These are phyloP conservation scores for Tenthredo amoena DNA, from an alignment of 2,888 invertebrate species.

Conservation along the genomic window DNA sequence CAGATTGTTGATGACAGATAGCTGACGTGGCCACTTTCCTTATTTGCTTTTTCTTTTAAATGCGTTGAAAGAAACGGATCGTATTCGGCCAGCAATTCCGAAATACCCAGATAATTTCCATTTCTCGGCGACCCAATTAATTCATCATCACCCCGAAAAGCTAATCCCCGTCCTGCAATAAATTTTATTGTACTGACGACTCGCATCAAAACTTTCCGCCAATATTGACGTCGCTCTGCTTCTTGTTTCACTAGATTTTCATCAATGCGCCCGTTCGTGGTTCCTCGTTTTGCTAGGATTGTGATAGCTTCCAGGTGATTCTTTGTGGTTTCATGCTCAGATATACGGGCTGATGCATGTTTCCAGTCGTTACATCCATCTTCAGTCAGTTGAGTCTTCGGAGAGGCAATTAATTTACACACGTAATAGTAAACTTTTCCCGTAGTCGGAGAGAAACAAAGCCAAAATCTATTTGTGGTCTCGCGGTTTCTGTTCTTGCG, in stretches of 20 bases:
- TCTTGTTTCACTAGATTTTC: conserved; percentile 29
- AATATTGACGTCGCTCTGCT: conserved; percentile 55
- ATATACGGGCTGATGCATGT: conserved; percentile 56
- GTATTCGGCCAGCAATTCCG: conserved; percentile 61
- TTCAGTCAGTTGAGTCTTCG: conserved; percentile 54
- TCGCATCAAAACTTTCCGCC: conserved; percentile 58
- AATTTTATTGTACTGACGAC: conserved; percentile 61
- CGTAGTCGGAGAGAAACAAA: not conserved
- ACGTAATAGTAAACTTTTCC: conserved; percentile 55
- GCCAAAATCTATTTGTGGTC: not conserved
- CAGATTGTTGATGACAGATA: conserved; percentile 60
- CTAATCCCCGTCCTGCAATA: conserved; percentile 59
- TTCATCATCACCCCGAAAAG: conserved; percentile 59
- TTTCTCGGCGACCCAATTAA: conserved; percentile 59
- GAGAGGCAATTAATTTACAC: conserved; percentile 57
- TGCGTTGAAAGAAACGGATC: conserved; percentile 54
- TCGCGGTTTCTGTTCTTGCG: not conserved
- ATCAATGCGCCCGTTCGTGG: too few species aligned
- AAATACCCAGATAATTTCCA: conserved; percentile 59
- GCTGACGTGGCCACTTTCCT: conserved; percentile 53
- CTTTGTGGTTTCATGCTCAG: conserved; percentile 56
- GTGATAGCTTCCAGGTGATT: conserved; percentile 53
- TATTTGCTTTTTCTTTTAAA: conserved; percentile 35
- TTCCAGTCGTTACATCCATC: conserved; percentile 58
- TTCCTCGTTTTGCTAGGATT: conserved; percentile 41